Conservation (phyloP, 2,113 vertebrate species). For the Protomyctophum bolini region DNA sequence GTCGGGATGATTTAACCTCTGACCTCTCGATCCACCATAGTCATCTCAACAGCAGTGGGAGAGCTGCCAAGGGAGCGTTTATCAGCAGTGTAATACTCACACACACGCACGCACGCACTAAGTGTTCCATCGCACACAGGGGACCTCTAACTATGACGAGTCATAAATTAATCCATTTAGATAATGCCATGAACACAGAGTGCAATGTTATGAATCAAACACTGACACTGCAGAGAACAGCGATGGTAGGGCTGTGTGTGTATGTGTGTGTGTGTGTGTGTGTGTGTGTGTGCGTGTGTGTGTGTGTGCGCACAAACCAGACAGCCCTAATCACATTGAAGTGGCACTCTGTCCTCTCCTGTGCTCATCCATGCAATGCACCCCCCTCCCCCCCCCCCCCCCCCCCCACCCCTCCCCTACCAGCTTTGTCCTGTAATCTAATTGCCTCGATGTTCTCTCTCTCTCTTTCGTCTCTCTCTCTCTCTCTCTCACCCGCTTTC, state of each 20-base stretch:
- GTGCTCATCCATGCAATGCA: not conserved
- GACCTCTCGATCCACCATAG: not conserved
- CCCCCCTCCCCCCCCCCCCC: slow-evolving; percentile 7
- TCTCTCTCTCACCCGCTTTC: not conserved
- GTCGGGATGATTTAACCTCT: not conserved
- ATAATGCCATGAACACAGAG: slow-evolving; percentile 8
- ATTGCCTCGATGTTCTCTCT: slow-evolving; percentile 46
- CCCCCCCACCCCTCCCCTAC: not conserved
- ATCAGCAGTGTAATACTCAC: not conserved
- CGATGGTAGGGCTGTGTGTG: not conserved
- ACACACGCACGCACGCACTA: not conserved
- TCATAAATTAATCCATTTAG: slow-evolving; percentile 17
- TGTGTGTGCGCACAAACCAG: not conserved
- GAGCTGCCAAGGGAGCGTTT: slow-evolving; percentile 22
- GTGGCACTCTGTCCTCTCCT: slow-evolving; percentile 30
- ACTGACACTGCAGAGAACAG: slow-evolving; percentile 15
- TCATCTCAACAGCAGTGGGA: not conserved
- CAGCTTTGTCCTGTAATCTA: slow-evolving; percentile 50
- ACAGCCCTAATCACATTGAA: slow-evolving; percentile 45
- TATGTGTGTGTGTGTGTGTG: slow-evolving; percentile 2
- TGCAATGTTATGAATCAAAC: not conserved
- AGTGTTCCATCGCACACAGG: not conserved
- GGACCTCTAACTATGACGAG: slow-evolving; percentile 4
- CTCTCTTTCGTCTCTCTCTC: not conserved
- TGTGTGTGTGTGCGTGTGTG: not conserved